Evolutionary conservation across 2,888 invertebrate genomes (phyloP).

Genomic region (Carpatolechia fugitivella): DNA sequence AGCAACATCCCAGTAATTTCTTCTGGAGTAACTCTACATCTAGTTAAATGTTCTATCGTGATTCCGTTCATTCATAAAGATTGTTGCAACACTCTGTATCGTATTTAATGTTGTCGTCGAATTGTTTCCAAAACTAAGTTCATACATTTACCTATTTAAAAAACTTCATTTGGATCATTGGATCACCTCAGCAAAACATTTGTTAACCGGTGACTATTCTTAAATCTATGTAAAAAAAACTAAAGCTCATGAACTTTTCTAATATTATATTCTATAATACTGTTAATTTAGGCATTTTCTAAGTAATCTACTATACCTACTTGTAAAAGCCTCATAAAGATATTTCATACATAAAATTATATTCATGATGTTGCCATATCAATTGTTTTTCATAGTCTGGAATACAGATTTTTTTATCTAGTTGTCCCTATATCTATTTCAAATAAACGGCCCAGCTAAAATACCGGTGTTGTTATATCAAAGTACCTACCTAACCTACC

Average conservation of each 20-base stretch:
- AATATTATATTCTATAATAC: constrained; percentile 33
- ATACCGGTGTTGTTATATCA: constrained; percentile 37
- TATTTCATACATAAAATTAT: constrained; percentile 50
- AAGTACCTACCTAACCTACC: not conserved
- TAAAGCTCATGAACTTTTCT: constrained; percentile 41
- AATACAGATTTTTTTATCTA: constrained; percentile 70
- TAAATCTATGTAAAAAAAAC: not conserved
- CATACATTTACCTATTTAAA: too few relatives aligned
- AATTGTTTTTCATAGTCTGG: constrained; percentile 71
- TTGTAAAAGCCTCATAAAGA: constrained; percentile 44
- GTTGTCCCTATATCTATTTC: constrained; percentile 61
- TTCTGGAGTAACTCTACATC: too few relatives aligned
- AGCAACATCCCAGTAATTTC: too few relatives aligned
- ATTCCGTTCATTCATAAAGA: too few relatives aligned
- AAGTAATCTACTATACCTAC: constrained; percentile 39
- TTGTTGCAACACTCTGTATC: too few relatives aligned
- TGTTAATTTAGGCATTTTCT: constrained; percentile 47
- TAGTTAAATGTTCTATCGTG: too few relatives aligned
- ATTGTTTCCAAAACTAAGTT: too few relatives aligned
- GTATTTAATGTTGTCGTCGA: too few relatives aligned
- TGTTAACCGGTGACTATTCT: not conserved
- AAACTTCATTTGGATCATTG: not conserved
- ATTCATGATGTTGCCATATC: constrained; percentile 71
- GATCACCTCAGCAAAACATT: not conserved
- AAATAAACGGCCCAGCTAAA: constrained; percentile 71